Conservation (phyloP, 2,113 vertebrate genomes). For the Phodopus roborovskii region DNA sequence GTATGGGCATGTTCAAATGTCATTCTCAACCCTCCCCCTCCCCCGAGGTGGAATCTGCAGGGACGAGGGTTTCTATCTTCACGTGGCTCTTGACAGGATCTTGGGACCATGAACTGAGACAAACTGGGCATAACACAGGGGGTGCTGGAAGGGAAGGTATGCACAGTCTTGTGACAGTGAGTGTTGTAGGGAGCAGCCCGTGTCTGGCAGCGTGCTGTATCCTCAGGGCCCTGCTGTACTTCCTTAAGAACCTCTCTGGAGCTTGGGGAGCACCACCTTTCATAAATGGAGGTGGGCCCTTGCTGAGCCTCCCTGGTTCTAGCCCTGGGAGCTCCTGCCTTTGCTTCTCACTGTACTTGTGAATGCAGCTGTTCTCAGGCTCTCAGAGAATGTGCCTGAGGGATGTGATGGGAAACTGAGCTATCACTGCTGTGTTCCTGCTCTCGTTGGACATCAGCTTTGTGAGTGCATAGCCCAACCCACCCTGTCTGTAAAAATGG, state of each 20-base stretch:
- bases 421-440: neutral
- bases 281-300: neutral
- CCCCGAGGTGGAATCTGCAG: neutral
- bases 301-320: neutral
- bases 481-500: neutral
- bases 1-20: neutral
- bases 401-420: neutral
- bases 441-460: neutral
- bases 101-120: neutral
- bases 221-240: neutral
- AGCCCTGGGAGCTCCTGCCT: neutral
- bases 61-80: neutral
- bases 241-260: neutral
- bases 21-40: neutral
- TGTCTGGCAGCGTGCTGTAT: no score
- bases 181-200: accelerated
- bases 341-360: neutral
- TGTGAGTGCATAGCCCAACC: neutral
- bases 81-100: neutral
- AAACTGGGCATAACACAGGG: neutral
- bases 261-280: neutral
- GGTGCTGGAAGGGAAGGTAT: neutral
- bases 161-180: accelerated
- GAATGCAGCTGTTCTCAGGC: neutral
- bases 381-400: neutral